These are phyloP conservation scores for Stenotaenia linearis DNA, from an alignment of 2,888 invertebrate species.

Conservation along the genomic window DNA sequence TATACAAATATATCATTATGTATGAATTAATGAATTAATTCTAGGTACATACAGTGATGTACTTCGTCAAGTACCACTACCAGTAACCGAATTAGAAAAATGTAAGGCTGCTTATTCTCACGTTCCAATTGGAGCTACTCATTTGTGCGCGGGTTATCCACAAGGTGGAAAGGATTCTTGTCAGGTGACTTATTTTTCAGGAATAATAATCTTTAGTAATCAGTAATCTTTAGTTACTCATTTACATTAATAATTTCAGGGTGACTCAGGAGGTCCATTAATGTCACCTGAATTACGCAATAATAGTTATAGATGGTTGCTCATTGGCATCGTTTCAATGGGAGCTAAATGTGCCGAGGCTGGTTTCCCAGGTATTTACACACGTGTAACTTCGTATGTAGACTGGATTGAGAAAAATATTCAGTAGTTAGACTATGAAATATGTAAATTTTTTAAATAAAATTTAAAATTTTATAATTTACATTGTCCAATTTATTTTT, in stretches of 20 bases:
- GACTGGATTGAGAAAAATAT: conserved; percentile 32
- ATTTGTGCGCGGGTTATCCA: neutral
- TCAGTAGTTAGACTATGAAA: too few species aligned
- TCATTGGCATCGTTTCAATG: conserved; percentile 5
- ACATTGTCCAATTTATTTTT: too few species aligned
- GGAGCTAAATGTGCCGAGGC: conserved; percentile 29
- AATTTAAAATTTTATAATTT: too few species aligned
- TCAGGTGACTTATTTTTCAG: neutral
- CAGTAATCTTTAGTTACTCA: neutral
- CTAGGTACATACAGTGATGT: neutral
- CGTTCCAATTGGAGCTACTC: conserved; percentile 2
- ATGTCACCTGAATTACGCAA: neutral
- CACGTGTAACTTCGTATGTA: conserved; percentile 33
- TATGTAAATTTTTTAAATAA: too few species aligned
- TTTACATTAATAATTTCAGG: neutral
- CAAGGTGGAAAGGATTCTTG: conserved; percentile 26
- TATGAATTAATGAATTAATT: neutral
- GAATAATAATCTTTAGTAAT: neutral
- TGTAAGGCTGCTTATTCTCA: neutral
- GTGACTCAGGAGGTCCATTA: conserved; percentile 22
- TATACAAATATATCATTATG: neutral
- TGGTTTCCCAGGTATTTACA: conserved; percentile 33
- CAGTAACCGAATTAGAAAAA: neutral
- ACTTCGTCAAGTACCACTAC: neutral
- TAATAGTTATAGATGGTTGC: neutral